Conservation (phyloP, 2,113 vertebrate species). For the Phasianus colchicus region DNA sequence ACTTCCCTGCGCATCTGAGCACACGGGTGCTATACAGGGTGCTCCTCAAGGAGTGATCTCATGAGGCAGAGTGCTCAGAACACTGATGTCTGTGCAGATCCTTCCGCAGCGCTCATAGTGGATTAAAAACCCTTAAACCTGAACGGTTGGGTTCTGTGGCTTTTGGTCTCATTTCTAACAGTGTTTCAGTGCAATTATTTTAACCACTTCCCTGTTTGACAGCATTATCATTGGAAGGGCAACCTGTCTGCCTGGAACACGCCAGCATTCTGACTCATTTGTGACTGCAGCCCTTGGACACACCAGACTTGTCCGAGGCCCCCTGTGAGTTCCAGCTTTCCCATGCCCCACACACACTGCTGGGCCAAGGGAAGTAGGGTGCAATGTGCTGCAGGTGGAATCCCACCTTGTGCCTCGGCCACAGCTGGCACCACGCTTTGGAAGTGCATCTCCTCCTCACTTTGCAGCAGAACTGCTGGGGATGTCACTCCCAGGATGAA, state of each 20-base stretch:
- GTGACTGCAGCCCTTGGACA: constrained; percentile 30
- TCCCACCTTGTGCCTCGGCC: fast-evolving
- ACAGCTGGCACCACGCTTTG: fast-evolving
- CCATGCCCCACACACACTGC: not conserved
- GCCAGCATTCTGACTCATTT: not conserved
- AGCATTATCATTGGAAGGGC: constrained; percentile 33
- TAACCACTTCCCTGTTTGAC: not conserved
- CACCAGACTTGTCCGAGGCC: not conserved
- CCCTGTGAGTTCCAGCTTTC: fast-evolving
- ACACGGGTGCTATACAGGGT: fast-evolving
- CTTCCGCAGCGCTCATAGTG: not conserved
- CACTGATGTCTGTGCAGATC: not conserved
- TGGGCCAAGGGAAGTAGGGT: not conserved
- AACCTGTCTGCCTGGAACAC: not conserved
- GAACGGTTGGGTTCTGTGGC: not conserved
- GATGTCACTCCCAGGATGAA: not conserved
- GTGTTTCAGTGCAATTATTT: constrained; percentile 4
- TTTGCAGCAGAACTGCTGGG: not conserved
- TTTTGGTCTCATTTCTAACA: not conserved
- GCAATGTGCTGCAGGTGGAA: fast-evolving
- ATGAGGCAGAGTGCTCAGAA: fast-evolving
- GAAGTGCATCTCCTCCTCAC: not conserved
- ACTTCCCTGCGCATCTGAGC: fast-evolving
- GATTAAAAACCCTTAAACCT: constrained; percentile 9
- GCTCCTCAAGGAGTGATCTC: not conserved